A percentile compares a stretch with the other conserved stretches of the same genome.
These are phyloP conservation scores for Aepyceros melampus DNA, from an alignment of 2,113 vertebrate species.

Conservation along the genomic window DNA sequence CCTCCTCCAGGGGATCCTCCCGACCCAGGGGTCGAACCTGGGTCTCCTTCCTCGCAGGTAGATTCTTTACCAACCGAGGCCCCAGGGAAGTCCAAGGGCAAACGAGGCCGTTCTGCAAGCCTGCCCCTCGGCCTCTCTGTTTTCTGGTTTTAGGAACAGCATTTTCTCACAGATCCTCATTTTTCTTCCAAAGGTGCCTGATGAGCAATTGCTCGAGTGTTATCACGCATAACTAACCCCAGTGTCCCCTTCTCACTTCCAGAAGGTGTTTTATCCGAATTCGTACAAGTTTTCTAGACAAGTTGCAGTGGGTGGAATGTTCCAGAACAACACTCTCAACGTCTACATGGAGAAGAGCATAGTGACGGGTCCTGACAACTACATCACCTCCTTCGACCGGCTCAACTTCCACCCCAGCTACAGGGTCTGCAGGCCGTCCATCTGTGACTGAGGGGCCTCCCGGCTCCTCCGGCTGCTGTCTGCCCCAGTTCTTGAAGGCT, in stretches of 20 bases:
- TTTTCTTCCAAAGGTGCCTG: not conserved
- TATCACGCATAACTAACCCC: rapidly evolving
- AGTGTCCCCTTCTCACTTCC: not conserved
- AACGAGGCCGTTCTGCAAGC: rapidly evolving
- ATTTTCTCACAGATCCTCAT: not conserved
- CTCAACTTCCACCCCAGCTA: constrained; percentile 80
- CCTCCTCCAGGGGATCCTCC: not conserved
- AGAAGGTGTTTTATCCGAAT: constrained; percentile 78
- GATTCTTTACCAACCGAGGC: not conserved
- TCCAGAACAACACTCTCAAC: constrained; percentile 79
- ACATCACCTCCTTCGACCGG: constrained; percentile 64
- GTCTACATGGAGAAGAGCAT: constrained; percentile 78
- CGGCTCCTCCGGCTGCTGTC: rapidly evolving
- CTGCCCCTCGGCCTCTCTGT: not conserved
- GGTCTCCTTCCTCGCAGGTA: not conserved
- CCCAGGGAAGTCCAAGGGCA: not conserved
- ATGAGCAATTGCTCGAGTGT: too few species aligned
- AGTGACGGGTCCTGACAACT: constrained; percentile 70
- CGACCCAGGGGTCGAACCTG: not conserved
- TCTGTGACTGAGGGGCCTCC: constrained; percentile 54
- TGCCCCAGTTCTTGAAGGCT: rapidly evolving
- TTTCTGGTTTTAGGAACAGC: rapidly evolving
- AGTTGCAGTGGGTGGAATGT: constrained; percentile 74
- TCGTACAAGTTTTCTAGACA: constrained; percentile 72
- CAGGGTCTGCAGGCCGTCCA: constrained; percentile 61